Conservation (phyloP, 2,888 invertebrate species). For the Meiosimyza decipiens region DNA sequence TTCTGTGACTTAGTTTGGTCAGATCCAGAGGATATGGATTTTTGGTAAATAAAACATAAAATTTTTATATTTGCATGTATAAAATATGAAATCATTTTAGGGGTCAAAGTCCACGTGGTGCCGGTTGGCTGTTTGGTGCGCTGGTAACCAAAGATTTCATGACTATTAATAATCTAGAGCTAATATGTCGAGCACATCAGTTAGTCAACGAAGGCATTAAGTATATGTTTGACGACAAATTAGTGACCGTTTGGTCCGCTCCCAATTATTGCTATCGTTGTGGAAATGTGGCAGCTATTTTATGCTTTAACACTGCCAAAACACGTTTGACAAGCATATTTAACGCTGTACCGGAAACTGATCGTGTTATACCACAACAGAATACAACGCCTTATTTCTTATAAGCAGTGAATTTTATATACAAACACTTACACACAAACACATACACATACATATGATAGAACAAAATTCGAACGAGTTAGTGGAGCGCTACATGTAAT, state of each 20-base stretch:
- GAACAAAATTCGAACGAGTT: conserved; percentile 16
- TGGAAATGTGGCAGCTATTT: conserved; percentile 97
- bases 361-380: conserved; percentile 91
- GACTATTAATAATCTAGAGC: conserved; percentile 88
- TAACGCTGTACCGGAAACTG: conserved; percentile 93
- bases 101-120: conserved; percentile 93
- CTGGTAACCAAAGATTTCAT: conserved; percentile 95
- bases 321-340: conserved; percentile 87
- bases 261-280: conserved; percentile 99
- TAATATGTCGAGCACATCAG: conserved; percentile 99
- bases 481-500: conserved; percentile 36
- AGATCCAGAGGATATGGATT: conserved; percentile 96
- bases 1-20: conserved; percentile 99
- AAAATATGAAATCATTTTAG: conserved; percentile 57
- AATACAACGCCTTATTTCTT: conserved; percentile 98
- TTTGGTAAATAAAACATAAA: conserved; percentile 73
- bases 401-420: conserved; percentile 63
- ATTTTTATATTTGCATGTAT: neutral
- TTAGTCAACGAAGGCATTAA: conserved; percentile 98
- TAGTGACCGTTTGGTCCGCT: conserved; percentile 99
- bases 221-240: conserved; percentile 96
- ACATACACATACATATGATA: conserved; percentile 6
- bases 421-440: conserved; percentile 20
- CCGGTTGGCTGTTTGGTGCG: conserved; percentile 97
- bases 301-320: conserved; percentile 86